Base-by-base conservation (phyloP, 1,140 invertebrate genomes). In the Panagrolaimus sp. region DNA sequence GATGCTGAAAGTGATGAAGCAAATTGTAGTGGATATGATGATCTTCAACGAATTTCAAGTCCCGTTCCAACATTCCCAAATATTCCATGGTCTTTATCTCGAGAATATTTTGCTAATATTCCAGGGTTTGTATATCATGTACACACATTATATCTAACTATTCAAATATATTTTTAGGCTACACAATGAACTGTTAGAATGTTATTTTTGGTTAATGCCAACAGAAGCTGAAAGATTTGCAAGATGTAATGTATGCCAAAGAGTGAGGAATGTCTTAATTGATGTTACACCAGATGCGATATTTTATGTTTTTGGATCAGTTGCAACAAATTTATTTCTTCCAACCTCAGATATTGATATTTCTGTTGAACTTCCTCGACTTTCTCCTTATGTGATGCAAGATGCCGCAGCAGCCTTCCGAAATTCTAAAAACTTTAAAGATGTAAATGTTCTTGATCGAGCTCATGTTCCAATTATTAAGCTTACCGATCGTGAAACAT, bases 271-370 rank as follows among this genome's bases (percentile, higher is more conserved):
- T 28, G 28, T 58, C 1, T n/a, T 58, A 1, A 4, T 26, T n/a
- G 28, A 21, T 28, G 12, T 58, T 28, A n/a, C 14, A 10, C 52
- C 21, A 12, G 52, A 58, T 28, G 21, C 52, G 15, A 58, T 28
- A 12, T 28, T 58, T 3, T 12, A 12, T 12, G 52, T 58, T 12
- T 64, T 64, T 64, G 63, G 63, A 15, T 43, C 28, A n/a, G 43
- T 64, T 9, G 63, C 63, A 43, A 64, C 63, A 8, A 28, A 64
- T 64, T 24, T 64, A 12, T 64, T 64, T 14, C 38, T 64, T 17
- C 63, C 63, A n/a, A 43, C 38, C 1, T 64, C 63, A 12, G 63
- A 64, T 28, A 64, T 64, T 38, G 63, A 64, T 43, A 32, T 64
- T 12, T 32, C 38, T 5, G 28, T 32, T 5, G 28, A 43, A 10